These are phyloP conservation scores for Porphyrio hochstetteri DNA, from an alignment of 2,113 vertebrate genomes.

Conservation along the genomic window DNA sequence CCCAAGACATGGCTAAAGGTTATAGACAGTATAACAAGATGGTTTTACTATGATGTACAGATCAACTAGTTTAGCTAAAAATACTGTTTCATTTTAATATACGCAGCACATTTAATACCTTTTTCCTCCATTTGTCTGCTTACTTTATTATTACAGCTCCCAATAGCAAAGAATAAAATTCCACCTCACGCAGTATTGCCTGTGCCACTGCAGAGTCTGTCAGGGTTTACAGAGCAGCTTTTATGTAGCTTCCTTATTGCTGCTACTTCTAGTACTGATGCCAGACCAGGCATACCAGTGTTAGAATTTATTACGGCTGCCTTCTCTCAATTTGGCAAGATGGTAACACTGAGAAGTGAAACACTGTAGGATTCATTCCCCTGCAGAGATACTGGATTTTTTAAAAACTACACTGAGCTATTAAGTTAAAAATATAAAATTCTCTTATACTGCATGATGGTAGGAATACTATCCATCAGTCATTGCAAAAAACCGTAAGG, in stretches of 20 bases:
- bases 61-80: not conserved
- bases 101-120: not conserved
- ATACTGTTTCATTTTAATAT: not conserved
- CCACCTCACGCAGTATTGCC: not conserved
- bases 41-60: not conserved
- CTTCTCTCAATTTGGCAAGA: not conserved
- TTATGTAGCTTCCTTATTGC: not conserved
- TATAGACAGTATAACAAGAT: not conserved
- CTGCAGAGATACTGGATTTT: not conserved
- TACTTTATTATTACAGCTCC: not conserved
- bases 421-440: not conserved
- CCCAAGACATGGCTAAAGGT: not conserved
- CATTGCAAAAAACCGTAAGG: not conserved
- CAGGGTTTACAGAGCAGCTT: not conserved
- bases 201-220: not conserved
- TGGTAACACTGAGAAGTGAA: not conserved
- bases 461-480: not conserved
- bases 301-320: not conserved
- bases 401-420: not conserved
- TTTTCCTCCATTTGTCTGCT: not conserved
- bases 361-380: not conserved
- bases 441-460: not conserved
- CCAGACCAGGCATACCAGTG: fast-evolving
- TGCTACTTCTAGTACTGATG: not conserved
- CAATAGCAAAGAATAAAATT: not conserved